phyloP scores from a whole-genome alignment of 2,888 invertebrate species.

The Geotrupes spiniger region DNA sequence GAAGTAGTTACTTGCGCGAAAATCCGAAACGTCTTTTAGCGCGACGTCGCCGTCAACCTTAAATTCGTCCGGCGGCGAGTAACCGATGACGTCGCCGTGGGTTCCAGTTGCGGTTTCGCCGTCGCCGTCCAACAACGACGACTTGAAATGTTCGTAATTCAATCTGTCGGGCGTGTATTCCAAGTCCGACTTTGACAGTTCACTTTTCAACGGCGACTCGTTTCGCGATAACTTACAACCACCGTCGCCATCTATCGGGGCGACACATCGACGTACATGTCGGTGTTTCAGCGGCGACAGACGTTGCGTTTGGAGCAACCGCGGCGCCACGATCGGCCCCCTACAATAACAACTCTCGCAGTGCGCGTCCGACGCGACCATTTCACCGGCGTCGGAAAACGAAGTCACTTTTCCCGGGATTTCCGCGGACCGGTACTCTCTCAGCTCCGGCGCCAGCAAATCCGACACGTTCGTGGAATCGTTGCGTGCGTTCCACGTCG shows the following conservation, averaged over 20 bases:
- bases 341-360: conserved; percentile 15
- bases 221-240: too few relatives aligned
- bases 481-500: conserved; percentile 12
- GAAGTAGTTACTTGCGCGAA: conserved; percentile 59
- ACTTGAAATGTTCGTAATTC: too few relatives aligned
- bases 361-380: background rate
- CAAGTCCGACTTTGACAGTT: too few relatives aligned
- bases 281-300: background rate
- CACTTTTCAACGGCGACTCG: too few relatives aligned
- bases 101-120: background rate
- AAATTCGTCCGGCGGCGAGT: background rate
- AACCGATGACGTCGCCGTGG: background rate
- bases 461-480: conserved; percentile 14
- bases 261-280: background rate
- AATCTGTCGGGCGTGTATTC: too few relatives aligned
- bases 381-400: background rate
- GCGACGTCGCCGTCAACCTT: too few relatives aligned
- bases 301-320: background rate
- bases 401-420: conserved; percentile 1
- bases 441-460: conserved; percentile 12
- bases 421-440: background rate
- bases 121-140: too few relatives aligned
- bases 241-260: background rate
- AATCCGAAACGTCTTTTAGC: conserved; percentile 45
- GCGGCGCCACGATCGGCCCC: conserved; percentile 6